A percentile compares a stretch with the other conserved stretches of the same genome.
Conservation (phyloP, 2,888 invertebrate species). For the Tromatobia lineatoria region DNA sequence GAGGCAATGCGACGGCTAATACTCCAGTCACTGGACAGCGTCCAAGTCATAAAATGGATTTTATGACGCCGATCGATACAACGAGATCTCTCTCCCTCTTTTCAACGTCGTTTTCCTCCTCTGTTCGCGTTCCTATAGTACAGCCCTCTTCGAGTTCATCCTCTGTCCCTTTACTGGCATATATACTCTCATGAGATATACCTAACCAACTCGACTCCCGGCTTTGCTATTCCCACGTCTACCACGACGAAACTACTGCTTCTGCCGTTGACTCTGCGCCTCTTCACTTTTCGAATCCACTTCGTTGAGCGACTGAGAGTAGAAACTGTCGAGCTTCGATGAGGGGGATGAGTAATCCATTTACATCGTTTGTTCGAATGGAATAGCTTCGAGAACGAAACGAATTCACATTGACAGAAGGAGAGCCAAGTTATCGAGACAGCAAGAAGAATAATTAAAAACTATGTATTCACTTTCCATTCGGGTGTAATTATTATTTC, state of each 20-base stretch:
- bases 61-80: slow-evolving; percentile 84
- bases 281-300: slow-evolving; percentile 74
- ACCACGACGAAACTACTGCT: slow-evolving; percentile 43
- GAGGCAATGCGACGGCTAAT: slow-evolving; percentile 84
- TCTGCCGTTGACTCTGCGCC: slow-evolving; percentile 42
- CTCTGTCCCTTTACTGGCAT: slow-evolving; percentile 53
- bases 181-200: slow-evolving; percentile 47
- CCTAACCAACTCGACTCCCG: slow-evolving; percentile 64
- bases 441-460: slow-evolving; percentile 29
- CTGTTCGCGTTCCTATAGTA: slow-evolving; percentile 59
- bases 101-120: slow-evolving; percentile 71
- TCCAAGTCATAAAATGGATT: slow-evolving; percentile 85
- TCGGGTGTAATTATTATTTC: not conserved
- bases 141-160: slow-evolving; percentile 62
- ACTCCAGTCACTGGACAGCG: slow-evolving; percentile 85
- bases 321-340: slow-evolving; percentile 59
- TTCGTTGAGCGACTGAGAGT: slow-evolving; percentile 71
- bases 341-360: slow-evolving; percentile 67
- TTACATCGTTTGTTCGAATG: slow-evolving; percentile 64
- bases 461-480: not conserved
- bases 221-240: slow-evolving; percentile 74
- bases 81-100: slow-evolving; percentile 78
- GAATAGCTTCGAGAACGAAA: slow-evolving; percentile 53
- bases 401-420: slow-evolving; percentile 48
- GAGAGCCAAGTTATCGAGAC: slow-evolving; percentile 59